A percentile compares a stretch with the other conserved stretches of the same genome.
phyloP scores from a whole-genome alignment of 2,797 vertebrate genomes.

The Gambusia yucatana region DNA sequence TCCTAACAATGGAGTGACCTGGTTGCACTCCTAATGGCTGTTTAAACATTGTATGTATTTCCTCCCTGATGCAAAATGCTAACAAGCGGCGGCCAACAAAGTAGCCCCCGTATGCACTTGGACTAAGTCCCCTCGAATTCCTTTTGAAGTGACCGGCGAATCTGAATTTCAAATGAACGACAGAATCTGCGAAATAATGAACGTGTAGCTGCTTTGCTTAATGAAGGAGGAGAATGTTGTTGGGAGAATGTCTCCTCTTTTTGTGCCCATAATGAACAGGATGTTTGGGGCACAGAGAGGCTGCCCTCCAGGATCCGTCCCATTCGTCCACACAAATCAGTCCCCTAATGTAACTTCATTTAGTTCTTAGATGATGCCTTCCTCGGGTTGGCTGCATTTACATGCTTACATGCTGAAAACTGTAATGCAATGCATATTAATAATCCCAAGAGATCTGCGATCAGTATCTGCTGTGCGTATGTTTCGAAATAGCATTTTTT shows the following conservation, averaged over 20 bases:
- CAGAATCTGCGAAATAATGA: constrained; percentile 94
- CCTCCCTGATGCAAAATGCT: constrained; percentile 92
- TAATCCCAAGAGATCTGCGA: constrained; percentile 8
- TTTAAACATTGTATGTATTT: constrained; percentile 86
- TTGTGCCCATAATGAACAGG: constrained; percentile 81
- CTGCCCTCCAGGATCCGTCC: constrained; percentile 61
- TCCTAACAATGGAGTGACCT: constrained; percentile 82
- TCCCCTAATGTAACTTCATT: constrained; percentile 75
- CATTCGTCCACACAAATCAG: constrained; percentile 72
- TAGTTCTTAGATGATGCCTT: constrained; percentile 67
- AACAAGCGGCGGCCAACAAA: constrained; percentile 89
- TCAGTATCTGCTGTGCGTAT: not conserved
- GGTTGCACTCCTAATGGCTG: constrained; percentile 81
- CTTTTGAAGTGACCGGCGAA: constrained; percentile 95
- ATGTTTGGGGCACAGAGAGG: constrained; percentile 71
- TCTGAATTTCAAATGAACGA: constrained; percentile 97
- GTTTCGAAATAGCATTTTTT: not conserved
- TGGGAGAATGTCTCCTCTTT: constrained; percentile 79
- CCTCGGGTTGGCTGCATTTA: constrained; percentile 54
- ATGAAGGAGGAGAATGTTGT: constrained; percentile 83
- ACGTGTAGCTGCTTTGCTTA: constrained; percentile 83
- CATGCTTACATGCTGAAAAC: constrained; percentile 53
- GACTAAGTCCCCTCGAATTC: constrained; percentile 87
- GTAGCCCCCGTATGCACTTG: constrained; percentile 83
- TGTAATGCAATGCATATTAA: constrained; percentile 23